Evolutionary conservation across 2,797 vertebrate genomes (phyloP), one percentile per base, ranked within the genome.

Genomic region (Rousettus madagascariensis): DNA sequence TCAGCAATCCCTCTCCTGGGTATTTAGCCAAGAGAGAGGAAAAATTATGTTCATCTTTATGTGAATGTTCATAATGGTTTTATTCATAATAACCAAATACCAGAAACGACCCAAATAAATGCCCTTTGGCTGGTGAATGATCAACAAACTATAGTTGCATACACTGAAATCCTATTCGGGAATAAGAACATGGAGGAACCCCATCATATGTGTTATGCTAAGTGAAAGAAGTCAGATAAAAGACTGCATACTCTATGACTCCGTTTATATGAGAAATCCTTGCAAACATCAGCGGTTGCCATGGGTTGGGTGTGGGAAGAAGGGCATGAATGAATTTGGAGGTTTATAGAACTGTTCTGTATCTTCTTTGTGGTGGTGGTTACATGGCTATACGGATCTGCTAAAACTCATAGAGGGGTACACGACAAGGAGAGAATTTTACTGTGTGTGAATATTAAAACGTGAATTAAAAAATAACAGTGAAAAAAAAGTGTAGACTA

Each of bases 11-110:
- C 49, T 90, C 59, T n/a, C 36, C 26, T 80, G 72, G 55, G 38
- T 51, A 84, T 59, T 91, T 88, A 91, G 41, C 33, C 26, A 55
- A 75, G 72, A 92, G 69, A 82, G 79, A 38, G n/a, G 55, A 96
- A 74, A 79, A 88, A n/a, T 69, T 86, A 57, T 0, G 36, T 69
- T 79, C 2, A 41, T 24, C 20, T 93, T 72, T 36, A 61, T 57
- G 55, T 89, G 26, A 49, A 53, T 91, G 55, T 95, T 46, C 22
- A 11, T 36, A 41, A 69, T 49, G 33, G 5, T 13, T 95, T 95
- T 77, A 92, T 92, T 96, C 30, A 24, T 63, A 79, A 63, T 43
- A 74, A 36, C 43, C 51, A 0, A 12, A 87, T 87, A 28, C 66
- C 24, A 80, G 57, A 78, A 74, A 68, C 33, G 72, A 38, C 49